Percentiles rank a stretch among this genome's conserved stretches.
These are phyloP conservation scores for Anguilla megastoma DNA, from an alignment of 2,797 vertebrate species.

Conservation along the genomic window DNA sequence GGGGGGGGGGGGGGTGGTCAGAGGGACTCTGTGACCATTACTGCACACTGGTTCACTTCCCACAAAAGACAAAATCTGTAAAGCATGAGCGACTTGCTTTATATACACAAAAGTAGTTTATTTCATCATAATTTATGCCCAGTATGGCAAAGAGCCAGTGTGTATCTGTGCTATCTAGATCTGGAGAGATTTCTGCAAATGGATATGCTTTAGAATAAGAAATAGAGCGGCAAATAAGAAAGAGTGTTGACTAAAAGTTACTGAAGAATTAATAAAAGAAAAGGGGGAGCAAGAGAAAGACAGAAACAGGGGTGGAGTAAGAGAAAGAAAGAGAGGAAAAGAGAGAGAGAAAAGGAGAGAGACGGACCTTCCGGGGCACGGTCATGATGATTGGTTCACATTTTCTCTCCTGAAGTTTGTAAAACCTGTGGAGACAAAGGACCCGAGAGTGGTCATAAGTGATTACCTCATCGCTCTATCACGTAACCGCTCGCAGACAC, in stretches of 20 bases:
- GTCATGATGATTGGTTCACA: conserved; percentile 93
- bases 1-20: neutral
- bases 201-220: neutral
- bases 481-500: neutral
- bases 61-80: neutral
- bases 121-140: neutral
- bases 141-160: neutral
- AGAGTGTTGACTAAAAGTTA: neutral
- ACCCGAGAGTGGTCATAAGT: neutral
- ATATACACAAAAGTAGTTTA: neutral
- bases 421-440: conserved; percentile 75
- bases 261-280: neutral
- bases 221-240: neutral
- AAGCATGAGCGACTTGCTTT: neutral
- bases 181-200: neutral
- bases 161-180: neutral
- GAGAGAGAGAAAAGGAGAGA: neutral
- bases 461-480: neutral
- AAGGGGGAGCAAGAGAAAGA: neutral
- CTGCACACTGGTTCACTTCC: neutral
- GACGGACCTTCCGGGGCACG: conserved; percentile 85
- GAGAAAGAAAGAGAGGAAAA: neutral
- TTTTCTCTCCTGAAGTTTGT: conserved; percentile 89
- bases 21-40: neutral
- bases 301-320: neutral